Base-by-base conservation (phyloP, 2,888 invertebrate genomes). In the Apotomis turbidana region DNA sequence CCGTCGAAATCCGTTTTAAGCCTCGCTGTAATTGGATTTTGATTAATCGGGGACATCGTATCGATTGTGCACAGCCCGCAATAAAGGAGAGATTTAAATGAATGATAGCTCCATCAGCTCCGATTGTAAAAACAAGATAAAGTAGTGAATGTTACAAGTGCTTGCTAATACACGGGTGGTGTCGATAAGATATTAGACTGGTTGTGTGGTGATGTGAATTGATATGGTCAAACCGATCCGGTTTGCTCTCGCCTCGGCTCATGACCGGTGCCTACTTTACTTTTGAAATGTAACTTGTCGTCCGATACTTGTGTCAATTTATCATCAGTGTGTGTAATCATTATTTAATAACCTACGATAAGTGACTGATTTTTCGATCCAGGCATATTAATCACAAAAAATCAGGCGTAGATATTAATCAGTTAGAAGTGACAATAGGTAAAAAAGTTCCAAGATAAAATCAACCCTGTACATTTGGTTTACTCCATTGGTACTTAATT, bases 191-290 rank as follows among this genome's bases (percentile, higher is more conserved):
- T 71, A 68, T 44, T 41, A 54, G 64, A 49, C 64, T 44, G 52
- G 64, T 52, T 52, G 44, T 64, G 54, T 61, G 58, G 58, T 63
- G 72, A 68, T 62, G 58, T 68, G 61, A 52, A 52, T 66, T 58
- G 71, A 68, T 71, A 71, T 68, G 68, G 68, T 71, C 71, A 63
- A 60, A 71, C 66, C 27, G 62, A 72, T 68, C 72, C 72, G 72
- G 68, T 72, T 68, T 27, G 52, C 57, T 63, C 67, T 68, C 36
- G 62, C 38, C 64, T 13, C 58, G 9, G 10, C 57, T 10, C 44
- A 46, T 66, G 64, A 27, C 12, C 12, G 9, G 4, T 6, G 9
- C 38, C 44, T 60, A 27, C 27, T 51, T 68, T 52, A 27, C 41
- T 63, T 71, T 68, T 51, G 38, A 72, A 72, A 71, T 57, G 27